A percentile compares a stretch with the other conserved stretches of the same genome.
Conservation (phyloP, 2,797 vertebrate species). For the Enoplosus armatus region DNA sequence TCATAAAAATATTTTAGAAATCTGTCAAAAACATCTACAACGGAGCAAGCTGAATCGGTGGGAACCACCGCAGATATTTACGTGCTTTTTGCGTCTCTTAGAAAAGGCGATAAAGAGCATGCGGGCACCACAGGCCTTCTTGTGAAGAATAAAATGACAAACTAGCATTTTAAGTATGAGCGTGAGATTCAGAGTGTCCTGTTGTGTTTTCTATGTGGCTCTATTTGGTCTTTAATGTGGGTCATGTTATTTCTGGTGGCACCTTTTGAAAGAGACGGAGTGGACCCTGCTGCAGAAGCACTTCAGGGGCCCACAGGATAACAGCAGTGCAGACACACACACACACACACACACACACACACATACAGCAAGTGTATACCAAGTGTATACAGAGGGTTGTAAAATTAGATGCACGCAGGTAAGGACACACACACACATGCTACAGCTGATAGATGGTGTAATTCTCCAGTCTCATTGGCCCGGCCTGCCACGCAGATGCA, state of each 20-base stretch:
- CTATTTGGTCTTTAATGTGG: slow-evolving; percentile 7
- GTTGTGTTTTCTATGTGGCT: not conserved
- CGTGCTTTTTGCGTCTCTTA: too few relatives aligned
- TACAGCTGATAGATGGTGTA: not conserved
- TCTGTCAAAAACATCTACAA: too few relatives aligned
- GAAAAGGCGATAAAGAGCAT: too few relatives aligned
- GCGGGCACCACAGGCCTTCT: too few relatives aligned
- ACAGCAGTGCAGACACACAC: not conserved
- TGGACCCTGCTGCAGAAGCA: slow-evolving; percentile 11
- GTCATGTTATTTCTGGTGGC: slow-evolving; percentile 27
- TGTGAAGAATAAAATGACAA: too few relatives aligned
- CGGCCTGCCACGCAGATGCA: not conserved
- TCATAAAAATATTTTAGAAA: too few relatives aligned
- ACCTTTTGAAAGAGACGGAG: slow-evolving; percentile 35
- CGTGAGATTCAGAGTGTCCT: not conserved
- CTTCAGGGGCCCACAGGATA: not conserved
- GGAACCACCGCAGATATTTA: too few relatives aligned
- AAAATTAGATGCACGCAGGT: not conserved
- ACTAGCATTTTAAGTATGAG: not conserved
- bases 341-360: slow-evolving; percentile 9
- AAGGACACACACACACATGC: not conserved
- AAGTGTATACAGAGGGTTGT: not conserved
- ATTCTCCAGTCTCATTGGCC: not conserved
- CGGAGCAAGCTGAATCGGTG: too few relatives aligned
- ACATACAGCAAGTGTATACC: too few relatives aligned